Evolutionary conservation across 2,113 vertebrate genomes (phyloP).

Genomic region (Meles meles): DNA sequence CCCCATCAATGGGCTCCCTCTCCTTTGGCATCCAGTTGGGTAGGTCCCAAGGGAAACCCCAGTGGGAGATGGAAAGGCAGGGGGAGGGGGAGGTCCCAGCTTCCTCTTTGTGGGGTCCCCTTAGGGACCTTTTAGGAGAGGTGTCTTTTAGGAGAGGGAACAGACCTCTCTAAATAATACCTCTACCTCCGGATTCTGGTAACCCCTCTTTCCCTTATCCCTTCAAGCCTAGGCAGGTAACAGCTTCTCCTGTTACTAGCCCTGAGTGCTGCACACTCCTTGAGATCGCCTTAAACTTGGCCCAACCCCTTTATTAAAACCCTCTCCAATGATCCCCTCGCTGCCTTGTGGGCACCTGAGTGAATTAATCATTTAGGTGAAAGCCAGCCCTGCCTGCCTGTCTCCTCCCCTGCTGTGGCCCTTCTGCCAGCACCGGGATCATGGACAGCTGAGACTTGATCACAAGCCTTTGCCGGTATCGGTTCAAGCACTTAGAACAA

Average conservation of each 20-base stretch:
- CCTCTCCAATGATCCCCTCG: neutral
- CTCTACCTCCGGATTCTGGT: neutral
- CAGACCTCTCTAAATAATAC: neutral
- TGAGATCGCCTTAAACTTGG: neutral
- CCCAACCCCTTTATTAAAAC: neutral
- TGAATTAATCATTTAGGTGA: neutral
- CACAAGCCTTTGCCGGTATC: neutral
- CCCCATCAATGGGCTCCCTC: neutral
- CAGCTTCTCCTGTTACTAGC: neutral
- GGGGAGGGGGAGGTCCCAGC: neutral
- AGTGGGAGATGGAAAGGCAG: neutral
- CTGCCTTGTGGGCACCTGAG: neutral
- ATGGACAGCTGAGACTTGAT: neutral
- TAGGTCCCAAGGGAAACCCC: neutral
- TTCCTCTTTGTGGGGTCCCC: neutral
- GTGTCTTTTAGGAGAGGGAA: neutral
- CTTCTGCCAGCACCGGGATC: rapidly evolving
- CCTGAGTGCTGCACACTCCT: neutral
- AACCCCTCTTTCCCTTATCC: too few species aligned
- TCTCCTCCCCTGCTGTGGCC: neutral
- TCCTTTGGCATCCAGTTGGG: neutral
- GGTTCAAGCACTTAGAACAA: neutral
- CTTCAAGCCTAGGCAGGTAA: neutral
- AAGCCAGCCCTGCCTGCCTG: neutral
- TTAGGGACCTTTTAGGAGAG: too few species aligned